Evolutionary conservation across 2,797 vertebrate genomes (phyloP).

Genomic region (Jordanella pulchra): DNA sequence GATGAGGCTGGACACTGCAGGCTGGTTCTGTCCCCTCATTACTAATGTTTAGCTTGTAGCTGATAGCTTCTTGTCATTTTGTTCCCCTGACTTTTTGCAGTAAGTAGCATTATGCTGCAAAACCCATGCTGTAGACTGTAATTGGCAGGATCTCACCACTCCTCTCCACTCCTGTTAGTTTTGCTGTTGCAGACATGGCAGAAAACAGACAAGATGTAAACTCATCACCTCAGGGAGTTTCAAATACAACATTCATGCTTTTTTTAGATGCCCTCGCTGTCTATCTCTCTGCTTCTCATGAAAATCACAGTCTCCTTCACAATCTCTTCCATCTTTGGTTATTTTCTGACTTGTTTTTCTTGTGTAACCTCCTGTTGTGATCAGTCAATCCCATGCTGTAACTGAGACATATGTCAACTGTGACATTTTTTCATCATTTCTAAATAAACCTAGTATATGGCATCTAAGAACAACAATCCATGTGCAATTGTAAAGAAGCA

Average conservation of each 20-base stretch:
- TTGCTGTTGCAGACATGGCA: constrained; percentile 64
- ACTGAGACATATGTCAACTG: constrained; percentile 49
- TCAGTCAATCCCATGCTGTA: constrained; percentile 34
- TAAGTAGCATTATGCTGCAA: constrained; percentile 32
- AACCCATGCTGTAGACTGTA: constrained; percentile 53
- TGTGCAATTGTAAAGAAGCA: constrained; percentile 14
- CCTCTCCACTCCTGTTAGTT: constrained; percentile 55
- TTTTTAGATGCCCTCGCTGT: constrained; percentile 25
- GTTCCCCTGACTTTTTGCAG: constrained; percentile 34
- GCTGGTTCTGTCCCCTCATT: constrained; percentile 57
- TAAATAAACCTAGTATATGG: constrained; percentile 6
- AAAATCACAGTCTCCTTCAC: constrained; percentile 32
- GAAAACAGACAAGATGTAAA: constrained; percentile 71
- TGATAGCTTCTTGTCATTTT: constrained; percentile 54
- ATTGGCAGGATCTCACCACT: constrained; percentile 61
- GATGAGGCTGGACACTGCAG: constrained; percentile 55
- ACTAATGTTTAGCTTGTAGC: constrained; percentile 32
- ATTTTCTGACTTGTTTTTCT: constrained; percentile 35
- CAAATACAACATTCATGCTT: constrained; percentile 48
- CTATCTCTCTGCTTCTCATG: constrained; percentile 17
- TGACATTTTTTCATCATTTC: constrained; percentile 41
- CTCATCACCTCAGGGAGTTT: constrained; percentile 66
- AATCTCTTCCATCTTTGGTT: constrained; percentile 19
- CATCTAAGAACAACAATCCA: constrained; percentile 22
- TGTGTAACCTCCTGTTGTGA: constrained; percentile 28